Evolutionary conservation across 2,888 invertebrate species (phyloP), one percentile per base, ranked within the genome.

Genomic region (Clusia tigrina): DNA sequence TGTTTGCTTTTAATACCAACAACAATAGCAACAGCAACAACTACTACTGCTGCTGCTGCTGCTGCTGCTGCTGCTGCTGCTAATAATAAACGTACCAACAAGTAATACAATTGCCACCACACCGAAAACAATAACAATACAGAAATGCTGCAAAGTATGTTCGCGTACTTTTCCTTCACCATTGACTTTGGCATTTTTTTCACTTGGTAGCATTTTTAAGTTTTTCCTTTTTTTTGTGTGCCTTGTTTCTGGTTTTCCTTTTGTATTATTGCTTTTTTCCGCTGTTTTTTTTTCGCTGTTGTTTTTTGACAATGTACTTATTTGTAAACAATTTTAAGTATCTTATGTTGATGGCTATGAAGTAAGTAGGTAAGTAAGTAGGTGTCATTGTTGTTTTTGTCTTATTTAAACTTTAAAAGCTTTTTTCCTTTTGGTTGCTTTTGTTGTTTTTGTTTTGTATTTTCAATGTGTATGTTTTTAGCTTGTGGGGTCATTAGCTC

Each of bases 381-480:
- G 61, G 61, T 67, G 63, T 61, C 60, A 63, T 65, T 63, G 25
- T 24, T 61, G n/a, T 55, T 56, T 32, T 51, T 38, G 37, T 62
- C n/a, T 52, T 61, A 51, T 61, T 61, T 52, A 61, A 61, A 42
- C 53, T 65, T 65, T 62, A 68, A 68, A 68, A 68, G 68, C 66
- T 68, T 66, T 68, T n/a, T n/a, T n/a, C n/a, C n/a, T n/a, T n/a
- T n/a, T n/a, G n/a, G n/a, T n/a, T 63, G 54, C 54, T 48, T 61
- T 66, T 48, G 48, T 48, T n/a, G n/a, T n/a, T n/a, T n/a, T n/a
- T n/a, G n/a, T n/a, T n/a, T n/a, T n/a, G n/a, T n/a, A n/a, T n/a
- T n/a, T n/a, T n/a, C n/a, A n/a, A n/a, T n/a, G n/a, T 20, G 22
- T 6, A 22, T 6, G 22, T 48, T 48, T 48, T 2, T 22, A n/a